Evolutionary conservation across 2,113 vertebrate species (phyloP).

Genomic region (Shinisaurus crocodilurus): DNA sequence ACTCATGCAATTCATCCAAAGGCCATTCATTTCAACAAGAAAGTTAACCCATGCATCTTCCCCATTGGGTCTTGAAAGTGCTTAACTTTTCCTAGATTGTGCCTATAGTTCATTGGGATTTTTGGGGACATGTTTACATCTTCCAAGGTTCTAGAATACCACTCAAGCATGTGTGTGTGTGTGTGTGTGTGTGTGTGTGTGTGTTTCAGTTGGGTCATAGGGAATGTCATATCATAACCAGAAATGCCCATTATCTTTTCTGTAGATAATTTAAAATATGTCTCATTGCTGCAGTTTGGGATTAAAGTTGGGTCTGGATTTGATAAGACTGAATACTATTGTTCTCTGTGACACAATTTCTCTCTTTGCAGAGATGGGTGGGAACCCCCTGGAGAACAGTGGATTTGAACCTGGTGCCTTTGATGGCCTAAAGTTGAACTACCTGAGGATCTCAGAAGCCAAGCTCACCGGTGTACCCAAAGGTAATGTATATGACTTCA

Average conservation of each 20-base stretch:
- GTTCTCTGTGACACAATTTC: background rate
- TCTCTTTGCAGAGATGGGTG: slow-evolving; percentile 87
- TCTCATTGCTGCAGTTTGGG: background rate
- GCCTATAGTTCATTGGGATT: too few relatives aligned
- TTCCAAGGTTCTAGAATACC: background rate
- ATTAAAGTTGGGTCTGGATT: background rate
- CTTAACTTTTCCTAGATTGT: background rate
- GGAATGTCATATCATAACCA: background rate
- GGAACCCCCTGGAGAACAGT: slow-evolving; percentile 90
- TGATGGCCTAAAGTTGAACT: slow-evolving; percentile 90
- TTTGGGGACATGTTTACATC: background rate
- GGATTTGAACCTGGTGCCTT: slow-evolving; percentile 93
- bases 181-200: too few relatives aligned
- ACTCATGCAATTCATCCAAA: background rate
- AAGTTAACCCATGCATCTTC: background rate
- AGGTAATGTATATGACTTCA: slow-evolving; percentile 85
- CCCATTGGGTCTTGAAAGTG: background rate
- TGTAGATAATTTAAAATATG: background rate
- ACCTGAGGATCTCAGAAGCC: slow-evolving; percentile 90
- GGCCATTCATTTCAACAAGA: background rate
- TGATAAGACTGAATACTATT: background rate
- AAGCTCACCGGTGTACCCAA: slow-evolving; percentile 90
- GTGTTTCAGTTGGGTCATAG: background rate
- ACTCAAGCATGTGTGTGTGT: background rate
- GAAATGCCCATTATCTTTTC: too few relatives aligned